A percentile compares a stretch with the other conserved stretches of the same genome.
phyloP scores from a whole-genome alignment of 2,797 vertebrate genomes.

The Lemur catta region DNA sequence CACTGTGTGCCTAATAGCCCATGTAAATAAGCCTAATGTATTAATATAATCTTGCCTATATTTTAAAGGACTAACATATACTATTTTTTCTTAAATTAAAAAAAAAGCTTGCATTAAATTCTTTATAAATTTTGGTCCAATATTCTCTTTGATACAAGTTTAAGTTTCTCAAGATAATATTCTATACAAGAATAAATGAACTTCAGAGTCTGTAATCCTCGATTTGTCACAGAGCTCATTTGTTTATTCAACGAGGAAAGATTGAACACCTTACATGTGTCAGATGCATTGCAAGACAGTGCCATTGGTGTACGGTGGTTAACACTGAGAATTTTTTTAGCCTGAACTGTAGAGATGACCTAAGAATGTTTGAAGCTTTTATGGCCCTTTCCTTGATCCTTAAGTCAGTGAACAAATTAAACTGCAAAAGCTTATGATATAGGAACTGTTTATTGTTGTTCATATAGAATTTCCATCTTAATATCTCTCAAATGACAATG shows the following conservation, averaged over 20 bases:
- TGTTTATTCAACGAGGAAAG: background rate
- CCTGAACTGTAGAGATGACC: background rate
- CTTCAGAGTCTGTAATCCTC: background rate
- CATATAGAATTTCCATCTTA: background rate
- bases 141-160: background rate
- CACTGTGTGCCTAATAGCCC: background rate
- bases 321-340: background rate
- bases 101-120: background rate
- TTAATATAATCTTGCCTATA: background rate
- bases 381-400: background rate
- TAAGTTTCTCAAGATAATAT: background rate
- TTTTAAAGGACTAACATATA: background rate
- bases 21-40: background rate
- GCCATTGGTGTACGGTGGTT: too few species aligned
- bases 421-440: background rate
- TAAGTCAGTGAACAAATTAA: slow-evolving; percentile 2
- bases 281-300: background rate
- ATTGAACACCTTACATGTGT: background rate
- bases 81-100: background rate
- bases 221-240: background rate
- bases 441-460: background rate
- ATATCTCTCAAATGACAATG: background rate
- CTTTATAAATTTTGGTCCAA: background rate
- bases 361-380: background rate
- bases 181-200: background rate